Base-by-base conservation (phyloP, 2,888 invertebrate species). In the Pollenia amentaria region DNA sequence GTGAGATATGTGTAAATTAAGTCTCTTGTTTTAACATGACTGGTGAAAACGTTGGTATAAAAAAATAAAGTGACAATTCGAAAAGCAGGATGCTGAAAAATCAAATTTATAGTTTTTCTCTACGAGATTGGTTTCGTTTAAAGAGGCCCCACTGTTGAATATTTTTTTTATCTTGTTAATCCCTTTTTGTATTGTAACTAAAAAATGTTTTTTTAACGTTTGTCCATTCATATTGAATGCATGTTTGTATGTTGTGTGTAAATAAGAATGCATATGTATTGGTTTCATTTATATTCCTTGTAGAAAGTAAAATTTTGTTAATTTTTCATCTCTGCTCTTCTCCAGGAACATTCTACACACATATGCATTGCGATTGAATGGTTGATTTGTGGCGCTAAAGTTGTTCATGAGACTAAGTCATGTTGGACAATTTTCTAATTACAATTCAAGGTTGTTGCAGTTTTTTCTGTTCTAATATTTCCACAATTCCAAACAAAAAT, bases 1-100 rank as follows among this genome's bases (percentile, higher is more conserved):
- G 55, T 55, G 44, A 42, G 53, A 65, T 16, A 53, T 65, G 11
- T 42, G 2, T 65, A 55, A 65, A 64, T 42, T 18, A 64, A 65
- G 29, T 29, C 42, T 62, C 8, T 55, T 21, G n/a, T n/a, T 65
- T 14, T 14, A 51, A 8, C 11, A 6, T 57, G 16, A 62, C 29
- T 62, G 11, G 16, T 51, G 44, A 42, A 76, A 65, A 65, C 42
- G 18, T 65, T 40, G n/a, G n/a, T n/a, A 76, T 62, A 44, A 53
- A 1, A 64, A 16, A 29, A 8, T 38, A 38, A 62, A 64, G 40
- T n/a, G 14, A 57, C 10, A 55, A 21, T 21, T 21, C n/a, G 29
- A 57, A 57, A 29, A 21, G 8, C 1, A 6, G 29, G 29, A 29
- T 29, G 3, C 6, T 3, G 29, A 29, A 29, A 6, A 29, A 29